Base-by-base conservation (phyloP, 2,888 invertebrate species). In the Hedya salicella region DNA sequence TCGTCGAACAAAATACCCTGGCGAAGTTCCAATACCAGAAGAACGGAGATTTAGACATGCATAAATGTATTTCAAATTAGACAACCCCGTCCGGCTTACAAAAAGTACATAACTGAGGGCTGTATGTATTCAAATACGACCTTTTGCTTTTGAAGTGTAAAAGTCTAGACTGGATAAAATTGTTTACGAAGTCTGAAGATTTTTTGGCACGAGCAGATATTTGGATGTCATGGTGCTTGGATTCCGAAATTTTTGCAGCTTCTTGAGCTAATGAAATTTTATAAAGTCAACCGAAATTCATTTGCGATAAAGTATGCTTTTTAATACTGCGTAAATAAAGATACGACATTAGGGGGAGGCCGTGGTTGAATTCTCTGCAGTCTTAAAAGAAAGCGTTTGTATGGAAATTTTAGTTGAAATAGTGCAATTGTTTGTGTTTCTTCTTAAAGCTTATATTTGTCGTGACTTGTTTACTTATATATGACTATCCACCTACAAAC, bases 61-160 rank as follows among this genome's bases (percentile, higher is more conserved):
- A 79, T 78, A 76, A 80, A 75, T 77, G 73, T 72, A 75, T 65
- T 68, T 76, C 71, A 80, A 79, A 77, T 79, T 73, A 78, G 60
- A 54, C 69, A 71, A 67, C 57, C 67, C 13, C 17, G 36, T 3
- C 13, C 2, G 11, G 3, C 1, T 25, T 4, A 11, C 11, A 42
- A 54, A 40, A 14, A 11, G 14, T 6, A 6, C 21, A 2, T 25
- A 42, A 17, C 4, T 44, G 5, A 9, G 3, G 9, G 16, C 3
- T 13, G 13, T 11, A 25, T 6, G 14, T 16, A 25, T 11, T 11
- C 25, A 14, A 11, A 3, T 46, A 6, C 44, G 17, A 8, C 8
- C 11, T 44, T 57, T 30, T n/a, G 6, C 17, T 32, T 6, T 44
- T 17, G 17, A n/a, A 13, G 25, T 4, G 17, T 0, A 44, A 6